phyloP scores from a whole-genome alignment of 2,888 invertebrate species.

The Listrodromus nycthemerus region DNA sequence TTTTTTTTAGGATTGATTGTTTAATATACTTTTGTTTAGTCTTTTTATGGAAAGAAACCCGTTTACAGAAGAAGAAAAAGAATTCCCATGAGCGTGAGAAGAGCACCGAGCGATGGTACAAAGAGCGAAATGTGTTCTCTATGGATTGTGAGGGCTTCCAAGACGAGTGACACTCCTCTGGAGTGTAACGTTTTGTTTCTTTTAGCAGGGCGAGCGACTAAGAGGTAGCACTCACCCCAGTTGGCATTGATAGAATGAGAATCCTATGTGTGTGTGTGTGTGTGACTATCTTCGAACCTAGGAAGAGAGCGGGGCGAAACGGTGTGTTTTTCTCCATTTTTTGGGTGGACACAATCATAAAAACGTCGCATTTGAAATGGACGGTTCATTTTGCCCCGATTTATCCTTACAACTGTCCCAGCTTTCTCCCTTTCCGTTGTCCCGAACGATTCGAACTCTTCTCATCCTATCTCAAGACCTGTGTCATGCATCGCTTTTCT shows the following conservation, averaged over 20 bases:
- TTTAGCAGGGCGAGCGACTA: constrained; percentile 35
- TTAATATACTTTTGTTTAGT: background rate
- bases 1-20: background rate
- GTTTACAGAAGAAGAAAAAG: background rate
- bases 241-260: constrained; percentile 8
- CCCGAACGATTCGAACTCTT: constrained; percentile 2
- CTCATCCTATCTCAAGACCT: constrained; percentile 23
- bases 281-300: constrained; percentile 55
- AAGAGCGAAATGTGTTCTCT: constrained; percentile 32
- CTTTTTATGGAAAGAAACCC: too few species aligned
- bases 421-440: constrained; percentile 31
- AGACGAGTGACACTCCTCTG: constrained; percentile 82
- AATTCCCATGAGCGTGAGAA: constrained; percentile 27
- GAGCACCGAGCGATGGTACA: constrained; percentile 29
- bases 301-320: background rate
- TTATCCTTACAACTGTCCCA: constrained; percentile 26
- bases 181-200: constrained; percentile 66
- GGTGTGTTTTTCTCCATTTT: background rate
- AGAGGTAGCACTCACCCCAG: constrained; percentile 15
- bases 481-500: constrained; percentile 10
- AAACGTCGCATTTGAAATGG: too few species aligned
- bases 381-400: too few species aligned
- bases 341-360: constrained; percentile 11
- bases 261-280: constrained; percentile 53
- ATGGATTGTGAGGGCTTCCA: constrained; percentile 74